phyloP scores from a whole-genome alignment of 2,888 invertebrate genomes.

The Eurytoma californica region DNA sequence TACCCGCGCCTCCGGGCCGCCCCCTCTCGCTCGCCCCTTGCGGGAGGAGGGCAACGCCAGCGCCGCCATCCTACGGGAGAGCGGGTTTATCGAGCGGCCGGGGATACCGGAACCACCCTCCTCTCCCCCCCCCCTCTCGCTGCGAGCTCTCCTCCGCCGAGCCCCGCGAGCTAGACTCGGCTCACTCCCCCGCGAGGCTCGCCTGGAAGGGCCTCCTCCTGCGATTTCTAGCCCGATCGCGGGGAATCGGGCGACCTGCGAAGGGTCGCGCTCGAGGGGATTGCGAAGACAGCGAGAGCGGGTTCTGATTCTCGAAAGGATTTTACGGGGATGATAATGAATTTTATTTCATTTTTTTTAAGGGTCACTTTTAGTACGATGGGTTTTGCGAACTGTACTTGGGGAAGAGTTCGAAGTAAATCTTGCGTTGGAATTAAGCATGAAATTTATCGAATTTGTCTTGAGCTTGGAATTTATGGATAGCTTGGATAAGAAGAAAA shows the following conservation, averaged over 20 bases:
- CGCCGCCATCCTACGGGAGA: slow-evolving; percentile 33
- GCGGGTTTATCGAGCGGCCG: slow-evolving; percentile 51
- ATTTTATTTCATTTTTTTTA: too few species aligned
- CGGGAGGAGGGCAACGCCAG: not conserved
- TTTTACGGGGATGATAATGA: too few species aligned
- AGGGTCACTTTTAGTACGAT: too few species aligned
- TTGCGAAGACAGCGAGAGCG: too few species aligned
- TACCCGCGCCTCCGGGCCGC: not conserved
- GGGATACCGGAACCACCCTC: slow-evolving; percentile 3
- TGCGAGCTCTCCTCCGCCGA: not conserved
- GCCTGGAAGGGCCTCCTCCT: not conserved
- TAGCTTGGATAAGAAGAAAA: too few species aligned
- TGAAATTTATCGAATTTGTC: too few species aligned
- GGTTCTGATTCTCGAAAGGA: too few species aligned
- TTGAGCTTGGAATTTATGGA: too few species aligned
- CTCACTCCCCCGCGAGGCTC: not conserved
- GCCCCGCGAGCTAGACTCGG: not conserved
- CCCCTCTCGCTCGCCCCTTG: not conserved
- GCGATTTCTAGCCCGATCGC: slow-evolving; percentile 3
- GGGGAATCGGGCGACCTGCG: not conserved
- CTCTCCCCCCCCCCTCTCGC: not conserved
- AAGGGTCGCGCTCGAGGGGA: not conserved
- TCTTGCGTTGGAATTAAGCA: too few species aligned
- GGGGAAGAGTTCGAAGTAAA: too few species aligned
- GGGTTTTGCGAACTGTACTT: too few species aligned